Conservation (phyloP, 2,113 vertebrate species). For the Macaca mulatta region DNA sequence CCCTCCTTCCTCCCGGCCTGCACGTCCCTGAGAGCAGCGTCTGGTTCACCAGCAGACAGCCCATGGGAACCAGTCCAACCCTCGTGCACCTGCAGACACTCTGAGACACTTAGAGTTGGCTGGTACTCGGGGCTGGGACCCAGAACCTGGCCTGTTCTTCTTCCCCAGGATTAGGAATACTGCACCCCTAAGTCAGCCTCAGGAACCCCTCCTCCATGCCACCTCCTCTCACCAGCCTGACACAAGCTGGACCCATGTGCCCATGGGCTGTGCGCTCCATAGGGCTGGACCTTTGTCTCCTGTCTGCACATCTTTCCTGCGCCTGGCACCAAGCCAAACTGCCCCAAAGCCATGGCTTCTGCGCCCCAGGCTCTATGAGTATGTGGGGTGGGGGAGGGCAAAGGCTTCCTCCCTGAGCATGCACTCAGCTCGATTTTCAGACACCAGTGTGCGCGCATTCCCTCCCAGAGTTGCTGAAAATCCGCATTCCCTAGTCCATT, state of each 20-base stretch:
- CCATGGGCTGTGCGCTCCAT: neutral
- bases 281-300: neutral
- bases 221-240: neutral
- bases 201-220: too few species aligned
- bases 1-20: neutral
- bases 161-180: neutral
- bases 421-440: neutral
- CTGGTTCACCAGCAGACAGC: neutral
- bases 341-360: neutral
- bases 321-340: neutral
- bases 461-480: neutral
- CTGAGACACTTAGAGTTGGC: neutral
- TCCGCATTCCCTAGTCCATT: neutral
- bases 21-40: neutral
- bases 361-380: neutral
- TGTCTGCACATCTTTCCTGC: neutral
- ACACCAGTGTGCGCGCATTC: neutral
- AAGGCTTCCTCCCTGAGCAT: neutral
- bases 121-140: neutral
- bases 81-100: neutral
- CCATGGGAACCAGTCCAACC: neutral
- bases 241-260: neutral
- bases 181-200: neutral
- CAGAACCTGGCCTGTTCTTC: neutral
- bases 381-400: neutral